Conservation (phyloP, 35 echinoderm and acorn worm species). For the Apostichopus japonicus region DNA sequence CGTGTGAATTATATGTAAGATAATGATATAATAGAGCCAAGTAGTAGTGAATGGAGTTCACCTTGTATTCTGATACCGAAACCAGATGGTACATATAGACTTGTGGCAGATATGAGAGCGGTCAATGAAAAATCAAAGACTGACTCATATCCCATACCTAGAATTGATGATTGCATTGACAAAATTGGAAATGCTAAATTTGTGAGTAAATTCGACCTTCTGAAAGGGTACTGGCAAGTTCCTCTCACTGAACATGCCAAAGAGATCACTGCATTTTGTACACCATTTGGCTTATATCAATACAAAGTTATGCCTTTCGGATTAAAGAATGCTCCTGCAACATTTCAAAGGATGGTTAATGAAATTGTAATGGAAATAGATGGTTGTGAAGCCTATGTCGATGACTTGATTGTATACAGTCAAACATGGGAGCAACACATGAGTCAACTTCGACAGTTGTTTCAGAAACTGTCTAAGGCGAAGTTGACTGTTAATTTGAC, state of each 20-base stretch:
- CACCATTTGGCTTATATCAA: slow-evolving; percentile 62
- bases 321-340: too few species aligned
- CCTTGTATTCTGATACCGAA: slow-evolving; percentile 49
- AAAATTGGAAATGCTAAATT: slow-evolving; percentile 38
- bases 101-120: neutral
- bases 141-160: slow-evolving; percentile 54
- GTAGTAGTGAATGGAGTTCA: slow-evolving; percentile 52
- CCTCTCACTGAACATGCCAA: slow-evolving; percentile 31
- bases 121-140: slow-evolving; percentile 12
- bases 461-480: too few species aligned
- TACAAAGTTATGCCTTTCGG: too few species aligned
- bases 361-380: too few species aligned
- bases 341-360: too few species aligned
- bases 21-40: slow-evolving; percentile 52
- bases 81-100: neutral
- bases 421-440: too few species aligned
- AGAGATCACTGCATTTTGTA: slow-evolving; percentile 66
- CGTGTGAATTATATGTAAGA: slow-evolving; percentile 20
- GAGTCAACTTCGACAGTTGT: too few species aligned
- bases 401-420: too few species aligned
- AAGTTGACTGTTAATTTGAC: too few species aligned
- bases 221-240: too few species aligned
- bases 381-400: too few species aligned
- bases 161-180: slow-evolving; percentile 58
- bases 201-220: slow-evolving; percentile 60